phyloP scores from a whole-genome alignment of 1,140 invertebrate species.

The Asobara japonica region DNA sequence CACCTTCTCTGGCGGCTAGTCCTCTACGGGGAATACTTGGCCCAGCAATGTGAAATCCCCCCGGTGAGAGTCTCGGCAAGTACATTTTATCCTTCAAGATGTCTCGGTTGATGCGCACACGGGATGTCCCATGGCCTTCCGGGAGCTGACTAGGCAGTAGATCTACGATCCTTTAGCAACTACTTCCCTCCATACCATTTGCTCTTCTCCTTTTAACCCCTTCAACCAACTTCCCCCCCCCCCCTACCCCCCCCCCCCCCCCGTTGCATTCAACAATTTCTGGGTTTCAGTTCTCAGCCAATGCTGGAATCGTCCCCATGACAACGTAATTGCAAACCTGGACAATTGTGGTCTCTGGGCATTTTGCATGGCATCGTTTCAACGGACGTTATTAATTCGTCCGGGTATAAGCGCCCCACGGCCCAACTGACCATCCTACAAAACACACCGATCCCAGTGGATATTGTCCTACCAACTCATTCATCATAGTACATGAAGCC shows the following conservation, averaged over 20 bases:
- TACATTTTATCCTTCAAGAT: slow-evolving; percentile 31
- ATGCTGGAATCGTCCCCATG: background rate
- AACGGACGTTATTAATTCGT: slow-evolving; percentile 25
- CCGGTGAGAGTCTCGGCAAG: slow-evolving; percentile 21
- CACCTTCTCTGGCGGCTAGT: background rate
- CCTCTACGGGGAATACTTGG: background rate
- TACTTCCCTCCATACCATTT: background rate
- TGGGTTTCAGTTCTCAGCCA: background rate
- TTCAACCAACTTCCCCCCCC: background rate
- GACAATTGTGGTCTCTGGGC: slow-evolving; percentile 25
- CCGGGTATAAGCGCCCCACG: background rate
- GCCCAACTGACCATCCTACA: background rate
- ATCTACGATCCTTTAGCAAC: slow-evolving; percentile 26
- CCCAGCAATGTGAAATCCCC: slow-evolving; percentile 10
- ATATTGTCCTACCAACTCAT: slow-evolving; percentile 15
- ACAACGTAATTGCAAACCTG: slow-evolving; percentile 24
- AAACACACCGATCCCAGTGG: background rate
- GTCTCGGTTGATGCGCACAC: slow-evolving; percentile 20
- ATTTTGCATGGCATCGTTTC: slow-evolving; percentile 24
- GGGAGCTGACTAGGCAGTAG: slow-evolving; percentile 33
- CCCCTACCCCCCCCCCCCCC: background rate
- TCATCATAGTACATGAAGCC: background rate
- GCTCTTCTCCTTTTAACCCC: background rate
- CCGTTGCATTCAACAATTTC: slow-evolving; percentile 6
- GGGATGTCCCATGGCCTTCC: slow-evolving; percentile 21